Evolutionary conservation across 2,888 invertebrate genomes (phyloP), one percentile per base, ranked within the genome.

Genomic region (Stenoptilia bipunctidactyla): DNA sequence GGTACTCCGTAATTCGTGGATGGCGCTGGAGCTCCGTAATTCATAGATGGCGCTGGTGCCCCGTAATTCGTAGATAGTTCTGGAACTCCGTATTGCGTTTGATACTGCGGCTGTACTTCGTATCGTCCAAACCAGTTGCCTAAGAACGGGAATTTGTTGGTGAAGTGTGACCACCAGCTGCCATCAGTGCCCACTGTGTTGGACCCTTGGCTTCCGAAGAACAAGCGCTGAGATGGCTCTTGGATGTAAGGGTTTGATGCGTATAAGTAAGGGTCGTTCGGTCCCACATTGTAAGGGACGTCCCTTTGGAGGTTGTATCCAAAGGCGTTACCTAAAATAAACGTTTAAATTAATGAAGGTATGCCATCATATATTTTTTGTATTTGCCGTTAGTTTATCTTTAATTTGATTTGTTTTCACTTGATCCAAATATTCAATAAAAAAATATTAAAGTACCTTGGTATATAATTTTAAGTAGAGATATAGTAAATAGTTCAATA

Each of bases 111-210:
- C 0, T 70, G 63, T 36, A 72, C 45, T 49, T 82, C 71, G 66
- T 82, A 69, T 20, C 72, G 66, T 13, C 82, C 82, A 45, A 83
- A 83, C 75, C 80, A 77, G 40, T 58, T 71, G 39, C 66, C 67
- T 40, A 83, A 49, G 47, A 82, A 63, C 0, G 83, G 83, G 50
- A 80, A 83, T 46, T 83, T 83, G 50, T 82, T 80, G 12, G 80
- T 79, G 40, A 83, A 50, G 34, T 65, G 63, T 8, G 72, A 64
- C 83, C 83, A 83, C 39, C 66, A 45, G 36, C 30, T 30, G 13
- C 80, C 82, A 2, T 72, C 71, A 15, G 80, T 80, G 15, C 83
- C 83, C 15, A 83, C 83, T 58, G 77, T 76, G 48, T 82, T 83
- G 45, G 61, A 63, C 20, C 83, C 83, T 40, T 70, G 67, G 44